phyloP scores from a whole-genome alignment of 1,140 invertebrate species.

The Probaryconus sp. region DNA sequence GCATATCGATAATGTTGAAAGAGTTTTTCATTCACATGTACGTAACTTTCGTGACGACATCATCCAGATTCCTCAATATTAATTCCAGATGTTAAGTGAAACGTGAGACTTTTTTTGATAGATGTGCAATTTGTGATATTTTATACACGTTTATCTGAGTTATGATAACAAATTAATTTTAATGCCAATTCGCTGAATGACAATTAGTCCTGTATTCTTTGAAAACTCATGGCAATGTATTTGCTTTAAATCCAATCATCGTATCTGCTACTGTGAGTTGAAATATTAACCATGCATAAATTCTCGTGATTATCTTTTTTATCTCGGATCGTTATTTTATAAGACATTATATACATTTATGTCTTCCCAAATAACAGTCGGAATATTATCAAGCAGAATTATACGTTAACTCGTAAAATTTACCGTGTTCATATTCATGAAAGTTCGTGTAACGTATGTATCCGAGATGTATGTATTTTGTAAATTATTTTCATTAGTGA shows the following conservation, averaged over 20 bases:
- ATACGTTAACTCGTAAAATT: constrained; percentile 40
- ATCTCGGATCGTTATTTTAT: constrained; percentile 33
- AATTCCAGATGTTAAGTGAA: neutral
- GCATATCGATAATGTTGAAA: constrained; percentile 6
- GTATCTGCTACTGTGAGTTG: constrained; percentile 5
- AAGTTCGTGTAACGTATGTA: constrained; percentile 23
- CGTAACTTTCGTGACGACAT: no score
- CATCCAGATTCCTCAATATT: no score
- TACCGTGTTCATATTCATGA: constrained; percentile 15
- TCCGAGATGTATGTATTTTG: constrained; percentile 6
- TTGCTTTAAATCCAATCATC: neutral
- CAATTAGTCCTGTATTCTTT: constrained; percentile 21
- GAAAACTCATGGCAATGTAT: constrained; percentile 6
- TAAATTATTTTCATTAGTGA: constrained; percentile 26
- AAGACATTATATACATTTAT: constrained; percentile 35
- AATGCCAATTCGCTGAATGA: constrained; percentile 12
- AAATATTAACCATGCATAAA: constrained; percentile 14
- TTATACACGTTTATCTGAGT: constrained; percentile 18
- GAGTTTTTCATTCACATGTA: no score
- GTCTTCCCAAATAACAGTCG: constrained; percentile 37
- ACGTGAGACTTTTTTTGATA: constrained; percentile 8
- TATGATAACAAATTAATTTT: constrained; percentile 29
- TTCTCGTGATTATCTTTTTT: constrained; percentile 32
- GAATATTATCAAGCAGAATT: constrained; percentile 38
- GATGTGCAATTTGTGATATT: constrained; percentile 23